Percentiles rank a stretch among this genome's conserved stretches.
These are phyloP conservation scores for Chloroceryle amazona DNA, from an alignment of 2,797 vertebrate genomes.

Conservation along the genomic window DNA sequence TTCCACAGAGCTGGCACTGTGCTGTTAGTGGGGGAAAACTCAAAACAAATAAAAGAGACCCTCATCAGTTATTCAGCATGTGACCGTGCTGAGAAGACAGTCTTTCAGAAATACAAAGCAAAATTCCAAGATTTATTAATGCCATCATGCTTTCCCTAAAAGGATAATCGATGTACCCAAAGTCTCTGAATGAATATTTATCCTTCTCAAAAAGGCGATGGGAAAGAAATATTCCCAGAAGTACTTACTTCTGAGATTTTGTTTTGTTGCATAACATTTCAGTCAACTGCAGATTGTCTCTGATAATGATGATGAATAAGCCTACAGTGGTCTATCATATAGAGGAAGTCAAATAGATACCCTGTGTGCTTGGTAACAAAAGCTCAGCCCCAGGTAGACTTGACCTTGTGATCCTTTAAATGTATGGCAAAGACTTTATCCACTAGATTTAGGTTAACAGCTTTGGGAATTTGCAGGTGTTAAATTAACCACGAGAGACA, in stretches of 20 bases:
- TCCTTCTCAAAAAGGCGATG: background rate
- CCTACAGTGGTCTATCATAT: background rate
- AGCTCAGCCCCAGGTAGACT: constrained; percentile 42
- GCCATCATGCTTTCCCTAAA: constrained; percentile 42
- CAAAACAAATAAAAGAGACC: background rate
- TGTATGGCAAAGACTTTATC: constrained; percentile 58
- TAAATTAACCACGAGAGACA: constrained; percentile 68
- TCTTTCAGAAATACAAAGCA: background rate
- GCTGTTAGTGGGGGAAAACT: background rate
- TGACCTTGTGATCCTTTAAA: constrained; percentile 63
- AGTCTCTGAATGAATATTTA: constrained; percentile 48
- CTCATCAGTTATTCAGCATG: background rate
- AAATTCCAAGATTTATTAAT: constrained; percentile 50
- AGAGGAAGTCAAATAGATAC: background rate
- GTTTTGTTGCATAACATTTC: constrained; percentile 30
- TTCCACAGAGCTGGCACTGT: background rate
- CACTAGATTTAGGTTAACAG: constrained; percentile 68
- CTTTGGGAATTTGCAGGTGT: constrained; percentile 70
- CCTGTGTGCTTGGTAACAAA: background rate
- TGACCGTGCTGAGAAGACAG: background rate
- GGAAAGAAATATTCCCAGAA: constrained; percentile 49
- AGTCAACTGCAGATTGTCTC: constrained; percentile 24
- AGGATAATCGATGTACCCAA: constrained; percentile 36
- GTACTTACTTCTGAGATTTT: constrained; percentile 26
- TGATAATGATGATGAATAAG: constrained; percentile 17